A percentile compares a stretch with the other conserved stretches of the same genome.
Evolutionary conservation across 2,888 invertebrate species (phyloP).

Genomic region (Drosophila neutralis): DNA sequence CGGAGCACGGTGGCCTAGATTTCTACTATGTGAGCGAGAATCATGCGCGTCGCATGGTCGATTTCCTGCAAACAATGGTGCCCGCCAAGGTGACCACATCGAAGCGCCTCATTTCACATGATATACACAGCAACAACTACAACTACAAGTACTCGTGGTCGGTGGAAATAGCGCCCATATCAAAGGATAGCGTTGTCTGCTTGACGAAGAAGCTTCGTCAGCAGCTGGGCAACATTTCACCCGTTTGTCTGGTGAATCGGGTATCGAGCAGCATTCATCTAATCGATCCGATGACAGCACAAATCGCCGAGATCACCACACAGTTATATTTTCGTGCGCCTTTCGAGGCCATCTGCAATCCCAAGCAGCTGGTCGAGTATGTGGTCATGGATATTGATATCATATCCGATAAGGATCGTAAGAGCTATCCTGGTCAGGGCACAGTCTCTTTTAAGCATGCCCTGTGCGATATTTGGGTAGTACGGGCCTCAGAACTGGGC

Average conservation of each 20-base stretch:
- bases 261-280: constrained; percentile 96
- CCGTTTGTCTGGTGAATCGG: constrained; percentile 94
- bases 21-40: constrained; percentile 96
- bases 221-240: constrained; percentile 93
- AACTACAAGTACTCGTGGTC: constrained; percentile 98
- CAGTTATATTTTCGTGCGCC: constrained; percentile 94
- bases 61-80: constrained; percentile 94
- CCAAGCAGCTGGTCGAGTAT: constrained; percentile 95
- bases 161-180: constrained; percentile 97
- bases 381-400: constrained; percentile 96
- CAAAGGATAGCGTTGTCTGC: constrained; percentile 97
- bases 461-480: constrained; percentile 97
- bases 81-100: constrained; percentile 95
- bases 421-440: constrained; percentile 94
- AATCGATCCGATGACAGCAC: constrained; percentile 95
- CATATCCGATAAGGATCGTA: constrained; percentile 87
- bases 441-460: constrained; percentile 94
- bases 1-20: constrained; percentile 95
- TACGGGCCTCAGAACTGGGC: constrained; percentile 94
- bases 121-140: constrained; percentile 97
- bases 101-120: constrained; percentile 98
- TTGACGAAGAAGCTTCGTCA: constrained; percentile 94
- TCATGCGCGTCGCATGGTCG: constrained; percentile 97
- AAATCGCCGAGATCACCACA: constrained; percentile 94
- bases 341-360: constrained; percentile 94